These are phyloP conservation scores for Pseudorectes ferrugineus DNA, from an alignment of 2,113 vertebrate species.

Conservation along the genomic window DNA sequence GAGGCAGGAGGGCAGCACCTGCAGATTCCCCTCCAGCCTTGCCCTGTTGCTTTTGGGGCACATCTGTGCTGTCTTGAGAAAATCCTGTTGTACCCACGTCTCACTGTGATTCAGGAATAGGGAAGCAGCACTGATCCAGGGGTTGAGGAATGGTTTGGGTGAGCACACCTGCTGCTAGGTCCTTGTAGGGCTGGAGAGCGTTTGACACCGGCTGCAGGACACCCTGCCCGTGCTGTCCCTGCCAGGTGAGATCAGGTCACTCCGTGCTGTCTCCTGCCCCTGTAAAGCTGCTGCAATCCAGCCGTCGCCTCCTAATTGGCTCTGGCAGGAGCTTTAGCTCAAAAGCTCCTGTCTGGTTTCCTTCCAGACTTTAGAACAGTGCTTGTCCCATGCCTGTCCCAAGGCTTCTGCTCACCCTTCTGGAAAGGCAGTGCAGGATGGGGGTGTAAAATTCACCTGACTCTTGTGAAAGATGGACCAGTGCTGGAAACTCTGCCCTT, in stretches of 20 bases:
- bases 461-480: background rate
- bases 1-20: background rate
- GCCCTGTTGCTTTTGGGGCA: background rate
- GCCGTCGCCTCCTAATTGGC: background rate
- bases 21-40: background rate
- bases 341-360: background rate
- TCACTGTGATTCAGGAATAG: accelerated
- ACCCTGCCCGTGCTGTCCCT: background rate
- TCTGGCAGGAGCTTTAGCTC: background rate
- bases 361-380: background rate
- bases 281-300: background rate
- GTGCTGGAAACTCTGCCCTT: background rate
- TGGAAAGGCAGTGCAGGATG: background rate
- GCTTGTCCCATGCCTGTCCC: background rate
- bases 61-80: background rate
- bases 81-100: background rate
- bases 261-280: background rate
- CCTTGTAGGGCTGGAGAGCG: background rate
- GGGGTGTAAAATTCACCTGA: background rate
- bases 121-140: background rate
- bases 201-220: background rate
- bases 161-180: background rate
- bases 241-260: background rate
- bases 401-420: background rate
- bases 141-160: background rate